These are phyloP conservation scores for Nanger granti DNA, from an alignment of 2,113 vertebrate species.

Conservation along the genomic window DNA sequence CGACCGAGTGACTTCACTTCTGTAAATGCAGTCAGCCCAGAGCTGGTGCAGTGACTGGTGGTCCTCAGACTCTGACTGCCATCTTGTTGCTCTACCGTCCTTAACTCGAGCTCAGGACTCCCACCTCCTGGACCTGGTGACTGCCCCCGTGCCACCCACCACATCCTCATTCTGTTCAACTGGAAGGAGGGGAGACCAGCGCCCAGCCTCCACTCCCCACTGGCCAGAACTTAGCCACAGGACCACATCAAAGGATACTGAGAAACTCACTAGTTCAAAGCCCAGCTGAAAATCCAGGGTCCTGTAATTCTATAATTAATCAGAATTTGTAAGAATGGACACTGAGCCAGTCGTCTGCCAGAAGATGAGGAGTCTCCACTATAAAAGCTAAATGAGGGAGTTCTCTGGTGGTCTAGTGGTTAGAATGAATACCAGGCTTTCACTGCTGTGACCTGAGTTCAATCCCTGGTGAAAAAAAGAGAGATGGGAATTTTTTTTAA, in stretches of 20 bases:
- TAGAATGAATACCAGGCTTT: background rate
- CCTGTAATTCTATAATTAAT: background rate
- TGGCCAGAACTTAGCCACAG: background rate
- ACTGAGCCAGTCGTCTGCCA: background rate
- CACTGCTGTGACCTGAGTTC: background rate
- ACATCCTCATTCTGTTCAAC: background rate
- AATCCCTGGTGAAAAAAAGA: background rate
- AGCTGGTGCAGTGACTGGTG: background rate
- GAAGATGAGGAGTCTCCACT: background rate
- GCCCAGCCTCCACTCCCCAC: background rate
- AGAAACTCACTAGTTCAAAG: background rate
- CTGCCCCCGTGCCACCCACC: background rate
- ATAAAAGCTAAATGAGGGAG: background rate
- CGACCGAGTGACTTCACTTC: background rate
- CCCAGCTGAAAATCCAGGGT: background rate
- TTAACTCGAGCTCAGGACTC: background rate
- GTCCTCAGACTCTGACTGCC: background rate
- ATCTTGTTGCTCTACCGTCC: background rate
- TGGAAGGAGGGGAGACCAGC: background rate
- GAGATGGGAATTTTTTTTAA: background rate
- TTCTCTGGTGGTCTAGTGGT: background rate
- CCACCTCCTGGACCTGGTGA: background rate
- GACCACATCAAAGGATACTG: background rate
- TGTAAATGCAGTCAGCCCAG: background rate
- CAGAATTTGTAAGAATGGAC: background rate